These are phyloP conservation scores for Polypterus senegalus DNA, from an alignment of 2,113 vertebrate genomes.

Conservation along the genomic window DNA sequence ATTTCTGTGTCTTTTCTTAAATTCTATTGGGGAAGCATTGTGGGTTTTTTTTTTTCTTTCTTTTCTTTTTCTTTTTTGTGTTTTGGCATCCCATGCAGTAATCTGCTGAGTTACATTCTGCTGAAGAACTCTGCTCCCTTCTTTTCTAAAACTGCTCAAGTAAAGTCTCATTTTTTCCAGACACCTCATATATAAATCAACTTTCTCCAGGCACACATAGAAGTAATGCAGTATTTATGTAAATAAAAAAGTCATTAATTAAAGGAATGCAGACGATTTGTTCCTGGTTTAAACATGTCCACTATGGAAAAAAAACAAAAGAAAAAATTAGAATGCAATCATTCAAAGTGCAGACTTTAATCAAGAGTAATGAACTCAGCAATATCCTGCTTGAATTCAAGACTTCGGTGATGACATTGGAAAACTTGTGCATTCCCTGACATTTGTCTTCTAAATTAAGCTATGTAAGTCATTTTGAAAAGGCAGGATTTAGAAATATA, in stretches of 20 bases:
- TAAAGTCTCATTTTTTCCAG: slow-evolving; percentile 16
- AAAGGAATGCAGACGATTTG: slow-evolving; percentile 20
- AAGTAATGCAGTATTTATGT: slow-evolving; percentile 13
- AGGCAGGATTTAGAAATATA: too few relatives aligned
- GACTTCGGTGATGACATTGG: too few relatives aligned
- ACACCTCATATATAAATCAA: slow-evolving; percentile 16
- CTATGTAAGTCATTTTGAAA: too few relatives aligned
- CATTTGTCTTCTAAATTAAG: too few relatives aligned
- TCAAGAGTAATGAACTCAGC: not conserved
- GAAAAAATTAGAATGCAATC: not conserved
- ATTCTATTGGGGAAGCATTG: too few relatives aligned
- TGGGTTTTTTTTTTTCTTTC: too few relatives aligned
- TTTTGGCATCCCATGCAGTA: too few relatives aligned
- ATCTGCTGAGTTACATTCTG: too few relatives aligned
- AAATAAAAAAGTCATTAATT: slow-evolving; percentile 22
- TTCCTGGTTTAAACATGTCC: slow-evolving; percentile 17
- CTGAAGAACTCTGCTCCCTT: not conserved
- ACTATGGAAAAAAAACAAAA: slow-evolving; percentile 2
- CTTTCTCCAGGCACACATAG: slow-evolving; percentile 12
- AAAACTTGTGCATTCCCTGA: too few relatives aligned
- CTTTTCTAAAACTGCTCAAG: not conserved
- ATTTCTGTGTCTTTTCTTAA: too few relatives aligned
- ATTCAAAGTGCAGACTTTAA: not conserved
- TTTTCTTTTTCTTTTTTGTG: too few relatives aligned
- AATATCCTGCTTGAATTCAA: not conserved